Evolutionary conservation across 2,888 invertebrate genomes (phyloP), one percentile per base, ranked within the genome.

Genomic region (Drosophila greeni): DNA sequence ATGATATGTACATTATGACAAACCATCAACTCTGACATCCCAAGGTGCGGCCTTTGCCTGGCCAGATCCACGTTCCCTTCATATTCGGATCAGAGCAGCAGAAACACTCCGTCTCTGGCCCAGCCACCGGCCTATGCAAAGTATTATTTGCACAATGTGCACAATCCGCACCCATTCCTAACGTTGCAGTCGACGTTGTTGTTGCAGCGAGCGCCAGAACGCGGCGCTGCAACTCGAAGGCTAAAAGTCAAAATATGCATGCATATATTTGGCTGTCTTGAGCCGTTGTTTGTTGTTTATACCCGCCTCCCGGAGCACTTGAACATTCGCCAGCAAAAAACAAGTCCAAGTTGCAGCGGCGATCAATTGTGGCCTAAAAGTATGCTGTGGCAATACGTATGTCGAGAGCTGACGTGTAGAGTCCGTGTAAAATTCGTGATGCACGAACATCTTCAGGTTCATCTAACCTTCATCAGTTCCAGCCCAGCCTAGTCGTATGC

Each of bases 71-170:
- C 23, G 29, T 23, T 62, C 65, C 65, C 51, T 64, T 62, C 24
- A 29, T 24, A 29, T 31, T 29, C 16, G 14, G 18, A 18, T 26
- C 20, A 26, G 18, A 40, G 64, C 33, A 39, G 45, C 45, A 45
- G 45, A 29, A 29, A 14, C 20, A 14, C 39, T 14, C 14, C 14
- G 29, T 29, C 45, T 45, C 18, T 23, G 33, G 33, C 34, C 45
- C 18, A 20, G 29, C 51, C 36, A 39, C n/a, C n/a, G 40, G 64
- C 66, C 52, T 52, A 64, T 65, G 65, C 62, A 52, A 62, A 52
- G 20, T 33, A 12, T 18, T 51, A 20, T 64, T 51, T 62, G 11
- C 52, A 61, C 61, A 51, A 64, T 51, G 65, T 40, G 24, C 33
- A 47, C 29, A 40, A 33, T 31, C 60, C 65, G 52, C 62, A 64